Percentiles rank a stretch among this genome's conserved stretches.
These are phyloP conservation scores for Phalacrocorax brasilianus DNA, from an alignment of 2,113 vertebrate genomes.

Conservation along the genomic window DNA sequence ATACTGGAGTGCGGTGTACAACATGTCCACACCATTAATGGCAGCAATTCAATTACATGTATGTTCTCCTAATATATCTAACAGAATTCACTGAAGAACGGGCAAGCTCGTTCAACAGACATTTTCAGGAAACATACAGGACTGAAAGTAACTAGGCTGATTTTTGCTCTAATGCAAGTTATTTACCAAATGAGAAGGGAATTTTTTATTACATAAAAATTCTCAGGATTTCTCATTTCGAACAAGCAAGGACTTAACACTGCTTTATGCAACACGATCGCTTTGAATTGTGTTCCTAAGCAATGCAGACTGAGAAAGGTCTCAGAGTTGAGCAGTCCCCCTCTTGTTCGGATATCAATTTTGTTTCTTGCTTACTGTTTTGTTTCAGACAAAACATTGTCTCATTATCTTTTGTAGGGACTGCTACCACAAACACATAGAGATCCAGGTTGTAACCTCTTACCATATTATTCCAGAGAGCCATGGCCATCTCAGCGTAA, in stretches of 20 bases:
- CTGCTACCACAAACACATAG: neutral
- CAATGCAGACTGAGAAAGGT: neutral
- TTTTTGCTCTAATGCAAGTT: neutral
- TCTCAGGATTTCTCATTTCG: neutral
- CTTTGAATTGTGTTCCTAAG: neutral
- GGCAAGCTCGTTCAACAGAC: neutral
- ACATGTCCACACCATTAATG: neutral
- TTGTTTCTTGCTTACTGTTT: neutral
- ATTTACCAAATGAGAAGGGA: neutral
- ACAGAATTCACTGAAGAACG: neutral
- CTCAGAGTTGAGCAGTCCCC: neutral
- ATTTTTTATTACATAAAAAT: neutral
- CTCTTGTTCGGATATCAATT: neutral
- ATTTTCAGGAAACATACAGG: neutral
- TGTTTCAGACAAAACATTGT: neutral
- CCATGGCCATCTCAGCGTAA: conserved; percentile 86
- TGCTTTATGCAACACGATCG: neutral
- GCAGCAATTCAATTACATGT: neutral
- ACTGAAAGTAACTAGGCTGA: neutral
- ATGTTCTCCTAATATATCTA: neutral
- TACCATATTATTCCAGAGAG: conserved; percentile 97
- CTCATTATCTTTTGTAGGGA: neutral
- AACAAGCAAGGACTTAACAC: neutral
- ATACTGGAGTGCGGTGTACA: conserved; percentile 15
- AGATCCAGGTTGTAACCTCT: neutral